These are phyloP conservation scores for Octonoba sinensis DNA, from an alignment of 2,888 invertebrate genomes.

Conservation along the genomic window DNA sequence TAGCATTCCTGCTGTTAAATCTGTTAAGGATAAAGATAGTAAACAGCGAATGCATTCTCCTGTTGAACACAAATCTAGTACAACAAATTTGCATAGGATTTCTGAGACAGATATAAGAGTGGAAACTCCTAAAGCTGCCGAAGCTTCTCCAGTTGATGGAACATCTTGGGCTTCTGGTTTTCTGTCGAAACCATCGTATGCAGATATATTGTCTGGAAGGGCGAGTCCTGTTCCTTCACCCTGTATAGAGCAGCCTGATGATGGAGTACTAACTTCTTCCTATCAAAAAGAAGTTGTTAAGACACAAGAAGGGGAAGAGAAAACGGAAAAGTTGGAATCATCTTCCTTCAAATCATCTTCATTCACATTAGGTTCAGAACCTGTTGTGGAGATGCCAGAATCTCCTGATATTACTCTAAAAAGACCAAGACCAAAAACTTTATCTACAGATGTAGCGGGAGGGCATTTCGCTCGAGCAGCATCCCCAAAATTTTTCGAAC, in stretches of 20 bases:
- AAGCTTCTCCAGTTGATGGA: slow-evolving; percentile 18
- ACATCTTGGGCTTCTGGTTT: slow-evolving; percentile 63
- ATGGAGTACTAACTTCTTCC: slow-evolving; percentile 29
- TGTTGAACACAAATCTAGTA: no score
- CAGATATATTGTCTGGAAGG: slow-evolving; percentile 80
- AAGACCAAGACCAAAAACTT: slow-evolving; percentile 10
- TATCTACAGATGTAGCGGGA: slow-evolving; percentile 30
- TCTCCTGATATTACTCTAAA: slow-evolving; percentile 32
- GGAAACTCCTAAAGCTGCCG: not conserved
- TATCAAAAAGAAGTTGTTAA: slow-evolving; percentile 60
- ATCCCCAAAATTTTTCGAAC: slow-evolving; percentile 56
- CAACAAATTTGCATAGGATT: no score
- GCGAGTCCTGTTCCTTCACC: slow-evolving; percentile 70
- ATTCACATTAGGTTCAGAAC: slow-evolving; percentile 24
- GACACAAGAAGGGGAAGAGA: slow-evolving; percentile 34
- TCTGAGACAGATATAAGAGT: no score
- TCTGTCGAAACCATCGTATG: slow-evolving; percentile 73
- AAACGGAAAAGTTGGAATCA: slow-evolving; percentile 55
- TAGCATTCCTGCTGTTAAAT: no score
- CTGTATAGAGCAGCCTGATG: slow-evolving; percentile 24
- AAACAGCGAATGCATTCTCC: no score
- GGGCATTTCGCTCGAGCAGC: slow-evolving; percentile 46
- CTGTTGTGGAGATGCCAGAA: slow-evolving; percentile 49
- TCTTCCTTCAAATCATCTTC: slow-evolving; percentile 45
- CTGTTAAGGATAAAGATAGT: no score